These are phyloP conservation scores for Gulo gulo DNA, from an alignment of 2,113 vertebrate species.

Conservation along the genomic window DNA sequence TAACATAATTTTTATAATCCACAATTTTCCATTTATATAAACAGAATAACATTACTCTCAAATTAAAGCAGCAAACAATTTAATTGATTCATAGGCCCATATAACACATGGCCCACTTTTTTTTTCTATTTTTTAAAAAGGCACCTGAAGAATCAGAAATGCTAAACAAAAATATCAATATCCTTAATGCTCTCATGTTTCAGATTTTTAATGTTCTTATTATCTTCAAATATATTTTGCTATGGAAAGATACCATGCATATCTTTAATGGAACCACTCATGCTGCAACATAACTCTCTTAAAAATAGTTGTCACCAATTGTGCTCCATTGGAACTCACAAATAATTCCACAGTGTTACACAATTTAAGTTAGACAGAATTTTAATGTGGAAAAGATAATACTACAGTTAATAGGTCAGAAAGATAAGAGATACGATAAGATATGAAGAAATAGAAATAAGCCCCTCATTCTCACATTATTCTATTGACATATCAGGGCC, in stretches of 20 bases:
- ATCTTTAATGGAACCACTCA: background rate
- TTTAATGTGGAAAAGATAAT: background rate
- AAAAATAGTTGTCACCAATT: background rate
- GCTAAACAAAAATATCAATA: background rate
- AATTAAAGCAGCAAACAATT: slow-evolving; percentile 19
- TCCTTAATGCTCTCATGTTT: background rate
- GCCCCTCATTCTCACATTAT: background rate
- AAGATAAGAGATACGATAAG: background rate
- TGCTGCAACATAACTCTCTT: background rate
- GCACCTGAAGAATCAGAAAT: background rate
- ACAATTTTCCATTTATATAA: slow-evolving; percentile 51
- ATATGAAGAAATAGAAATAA: background rate
- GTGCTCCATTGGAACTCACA: background rate
- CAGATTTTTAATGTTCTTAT: background rate
- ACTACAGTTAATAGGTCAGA: background rate
- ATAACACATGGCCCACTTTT: background rate
- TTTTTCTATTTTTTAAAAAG: background rate
- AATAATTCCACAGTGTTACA: background rate
- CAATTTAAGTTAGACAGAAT: background rate
- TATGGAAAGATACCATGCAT: background rate
- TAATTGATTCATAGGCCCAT: slow-evolving; percentile 14
- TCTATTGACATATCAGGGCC: rapidly evolving
- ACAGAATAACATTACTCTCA: slow-evolving; percentile 40
- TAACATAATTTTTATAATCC: slow-evolving; percentile 56
- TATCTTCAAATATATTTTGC: background rate